Evolutionary conservation across 1,140 invertebrate genomes (phyloP), one percentile per base, ranked within the genome.

Genomic region (Globodera rostochiensis): DNA sequence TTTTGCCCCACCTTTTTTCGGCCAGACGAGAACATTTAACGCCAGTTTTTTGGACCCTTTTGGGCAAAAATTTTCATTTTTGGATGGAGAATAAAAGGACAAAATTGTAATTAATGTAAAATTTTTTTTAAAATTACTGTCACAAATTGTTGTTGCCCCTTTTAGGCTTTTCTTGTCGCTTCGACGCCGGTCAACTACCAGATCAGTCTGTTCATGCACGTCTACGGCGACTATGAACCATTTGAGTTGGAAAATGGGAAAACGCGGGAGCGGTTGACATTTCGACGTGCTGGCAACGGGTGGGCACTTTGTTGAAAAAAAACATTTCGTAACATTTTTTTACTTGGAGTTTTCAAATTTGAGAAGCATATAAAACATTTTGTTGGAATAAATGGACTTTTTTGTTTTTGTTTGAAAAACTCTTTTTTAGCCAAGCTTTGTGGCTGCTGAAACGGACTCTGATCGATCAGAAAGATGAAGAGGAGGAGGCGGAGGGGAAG

Each of bases 401-500:
- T 36, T 36, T n/a, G n/a, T n/a, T 36, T 36, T 36, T 36, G 36
- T 36, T 36, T 25, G 36, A 36, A 36, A 36, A 36, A 25, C 25
- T 25, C 36, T 36, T 36, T 36, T 36, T 36, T 15, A 64, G 57
- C 15, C 13, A 64, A 19, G 11, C 57, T 15, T 15, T 64, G 11
- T 64, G 57, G 57, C 15, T 64, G 57, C 19, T 64, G 57, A 64
- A 64, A 19, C 11, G 57, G 57, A 15, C 57, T 15, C 57, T 15
- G 57, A 13, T 19, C 57, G 57, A 19, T 19, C 19, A 19, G 57
- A 97, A 45, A 92, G 94, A 60, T 92, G 93, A 88, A 97, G 99
- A 45, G 97, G 94, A 47, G 98, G 95, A 84, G 98, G 97, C n/a
- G 97, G 97, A 66, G 99, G 98, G 92, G 98, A 99, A 90, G 98